Evolutionary conservation across 2,113 vertebrate genomes (phyloP).

Genomic region (Tinamus guttatus): DNA sequence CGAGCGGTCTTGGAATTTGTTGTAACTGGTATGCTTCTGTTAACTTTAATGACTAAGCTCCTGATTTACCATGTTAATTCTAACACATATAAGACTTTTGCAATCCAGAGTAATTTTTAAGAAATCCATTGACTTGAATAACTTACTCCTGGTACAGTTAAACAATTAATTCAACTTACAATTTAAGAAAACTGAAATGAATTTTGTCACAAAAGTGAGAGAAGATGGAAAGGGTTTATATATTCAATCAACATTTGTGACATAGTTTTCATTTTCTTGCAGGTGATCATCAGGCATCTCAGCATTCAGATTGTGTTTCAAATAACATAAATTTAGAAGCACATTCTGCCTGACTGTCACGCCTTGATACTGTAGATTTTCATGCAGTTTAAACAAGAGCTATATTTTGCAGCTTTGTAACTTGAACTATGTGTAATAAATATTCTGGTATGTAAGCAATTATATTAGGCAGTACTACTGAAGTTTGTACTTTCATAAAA

Average conservation of each 20-base stretch:
- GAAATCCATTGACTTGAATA: background rate
- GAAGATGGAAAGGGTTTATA: background rate
- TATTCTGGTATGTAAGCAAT: background rate
- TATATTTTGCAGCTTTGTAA: background rate
- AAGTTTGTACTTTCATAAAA: background rate
- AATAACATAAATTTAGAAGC: background rate
- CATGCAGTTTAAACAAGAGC: background rate
- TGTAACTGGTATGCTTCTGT: background rate
- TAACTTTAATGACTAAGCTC: background rate
- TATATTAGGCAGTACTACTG: background rate
- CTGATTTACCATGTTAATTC: accelerated
- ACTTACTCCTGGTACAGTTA: background rate
- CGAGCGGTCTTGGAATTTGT: background rate
- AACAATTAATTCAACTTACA: background rate
- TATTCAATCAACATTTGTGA: background rate
- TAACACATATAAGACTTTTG: background rate
- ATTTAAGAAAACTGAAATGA: background rate
- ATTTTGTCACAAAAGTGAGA: background rate
- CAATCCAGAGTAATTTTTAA: background rate
- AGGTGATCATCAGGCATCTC: background rate
- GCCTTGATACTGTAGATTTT: background rate
- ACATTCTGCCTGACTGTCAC: background rate
- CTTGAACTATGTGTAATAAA: background rate
- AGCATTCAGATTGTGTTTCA: background rate
- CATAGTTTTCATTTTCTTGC: background rate